Evolutionary conservation across 2,797 vertebrate genomes (phyloP).

Genomic region (Mormyrus proboscirostris): DNA sequence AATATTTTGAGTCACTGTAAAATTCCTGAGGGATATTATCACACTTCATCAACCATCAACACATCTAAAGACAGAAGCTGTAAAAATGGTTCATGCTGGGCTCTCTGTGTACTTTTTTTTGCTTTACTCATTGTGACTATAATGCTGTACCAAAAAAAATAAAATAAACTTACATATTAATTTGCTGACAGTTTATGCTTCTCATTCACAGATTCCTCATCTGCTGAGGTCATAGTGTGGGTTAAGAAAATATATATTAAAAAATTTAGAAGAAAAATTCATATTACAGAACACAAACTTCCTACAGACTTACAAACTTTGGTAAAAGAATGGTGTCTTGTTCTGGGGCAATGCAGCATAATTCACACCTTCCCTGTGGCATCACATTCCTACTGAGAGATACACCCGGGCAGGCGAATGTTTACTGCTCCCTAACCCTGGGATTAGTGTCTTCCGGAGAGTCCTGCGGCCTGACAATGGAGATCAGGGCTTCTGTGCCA

Average conservation of each 20-base stretch:
- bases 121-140: background rate
- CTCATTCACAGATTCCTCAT: background rate
- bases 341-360: background rate
- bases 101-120: background rate
- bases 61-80: background rate
- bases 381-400: background rate
- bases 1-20: conserved; percentile 9
- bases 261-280: background rate
- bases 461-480: background rate
- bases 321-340: background rate
- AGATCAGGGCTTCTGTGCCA: conserved; percentile 47
- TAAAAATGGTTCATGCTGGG: background rate
- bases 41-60: background rate
- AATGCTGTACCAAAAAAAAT: background rate
- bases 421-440: background rate
- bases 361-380: background rate
- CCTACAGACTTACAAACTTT: background rate
- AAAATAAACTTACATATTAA: background rate
- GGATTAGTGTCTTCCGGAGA: background rate
- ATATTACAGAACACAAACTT: background rate
- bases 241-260: background rate
- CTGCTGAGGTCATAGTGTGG: background rate
- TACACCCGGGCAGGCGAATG: background rate
- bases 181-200: background rate
- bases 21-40: background rate